A percentile compares a stretch with the other conserved stretches of the same genome.
Conservation (phyloP, 2,113 vertebrate genomes). For the Aspidoscelis tigris region DNA sequence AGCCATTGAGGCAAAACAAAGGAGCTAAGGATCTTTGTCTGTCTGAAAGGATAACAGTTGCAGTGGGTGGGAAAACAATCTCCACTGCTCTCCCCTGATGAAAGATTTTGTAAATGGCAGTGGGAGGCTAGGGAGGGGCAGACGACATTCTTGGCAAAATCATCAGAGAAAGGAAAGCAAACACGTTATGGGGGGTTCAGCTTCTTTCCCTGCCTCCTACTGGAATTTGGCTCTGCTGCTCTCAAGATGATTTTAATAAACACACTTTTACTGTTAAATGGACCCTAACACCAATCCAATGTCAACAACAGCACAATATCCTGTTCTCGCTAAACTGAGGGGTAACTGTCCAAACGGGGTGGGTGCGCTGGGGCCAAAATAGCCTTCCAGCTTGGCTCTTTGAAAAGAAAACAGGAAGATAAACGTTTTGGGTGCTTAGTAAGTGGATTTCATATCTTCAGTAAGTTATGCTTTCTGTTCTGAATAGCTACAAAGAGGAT, state of each 20-base stretch:
- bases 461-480: neutral
- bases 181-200: no score
- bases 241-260: neutral
- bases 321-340: neutral
- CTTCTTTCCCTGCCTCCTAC: neutral
- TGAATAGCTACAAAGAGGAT: neutral
- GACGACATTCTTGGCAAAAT: neutral
- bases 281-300: neutral
- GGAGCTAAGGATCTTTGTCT: neutral
- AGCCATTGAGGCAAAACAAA: neutral
- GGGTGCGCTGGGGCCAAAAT: neutral
- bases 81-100: neutral
- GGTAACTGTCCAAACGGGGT: neutral
- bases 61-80: neutral
- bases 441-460: neutral
- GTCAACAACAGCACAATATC: slow-evolving; percentile 1
- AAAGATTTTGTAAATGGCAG: neutral
- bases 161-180: slow-evolving; percentile 2
- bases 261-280: neutral
- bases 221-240: neutral
- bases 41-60: slow-evolving; percentile 1
- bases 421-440: neutral
- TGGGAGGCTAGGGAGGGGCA: slow-evolving; percentile 4
- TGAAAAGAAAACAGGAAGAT: neutral
- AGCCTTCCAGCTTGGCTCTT: neutral